Base-by-base conservation (phyloP, 2,113 vertebrate species). In the Mus pahari region DNA sequence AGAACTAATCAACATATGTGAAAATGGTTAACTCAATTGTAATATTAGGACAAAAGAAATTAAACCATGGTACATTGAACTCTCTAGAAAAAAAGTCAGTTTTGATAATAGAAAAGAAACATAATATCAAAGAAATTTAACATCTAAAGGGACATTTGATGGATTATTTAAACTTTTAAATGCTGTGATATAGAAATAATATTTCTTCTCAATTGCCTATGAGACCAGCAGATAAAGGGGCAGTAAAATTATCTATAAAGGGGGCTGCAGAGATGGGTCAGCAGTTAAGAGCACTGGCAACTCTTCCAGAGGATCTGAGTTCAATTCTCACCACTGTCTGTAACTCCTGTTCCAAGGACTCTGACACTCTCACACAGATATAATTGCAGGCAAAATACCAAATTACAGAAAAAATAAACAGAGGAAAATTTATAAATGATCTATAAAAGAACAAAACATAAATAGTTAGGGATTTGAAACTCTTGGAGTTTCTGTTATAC, bases 181-280 rank as follows among this genome's bases (percentile, higher is more conserved):
- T 39, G n/a, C n/a, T 71, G 2, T 58, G 13, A 91, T 81, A 90
- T 1, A 97, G 50, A 91, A 94, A 90, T 83, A 73, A 31, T 81
- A 42, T 50, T 81, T 90, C 50, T 92, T 83, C 33, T n/a, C 64
- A 45, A 17, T 62, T 73, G 81, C 20, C 33, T 10, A 60, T 62
- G 64, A 24, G 10, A 31, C 24, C 10, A 62, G 20, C 33, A 92
- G 28, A n/a, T 17, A 28, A 94, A n/a, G 75, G 39, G 1, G 42
- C 48, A 79, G 53, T 36, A 58, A 89, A 74, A 28, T 45, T 90
- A 86, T 91, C 83, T 84, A 1, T 75, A 91, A 95, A 74, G 20
- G n/a, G 9, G 71, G 71, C 71, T 42, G 22, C 9, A 42, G 71
- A 39, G 20, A 22, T 74, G 71, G n/a, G n/a, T 74, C 9, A 74